Base-by-base conservation (phyloP, 2,113 vertebrate genomes). In the Amphiprion ocellaris region DNA sequence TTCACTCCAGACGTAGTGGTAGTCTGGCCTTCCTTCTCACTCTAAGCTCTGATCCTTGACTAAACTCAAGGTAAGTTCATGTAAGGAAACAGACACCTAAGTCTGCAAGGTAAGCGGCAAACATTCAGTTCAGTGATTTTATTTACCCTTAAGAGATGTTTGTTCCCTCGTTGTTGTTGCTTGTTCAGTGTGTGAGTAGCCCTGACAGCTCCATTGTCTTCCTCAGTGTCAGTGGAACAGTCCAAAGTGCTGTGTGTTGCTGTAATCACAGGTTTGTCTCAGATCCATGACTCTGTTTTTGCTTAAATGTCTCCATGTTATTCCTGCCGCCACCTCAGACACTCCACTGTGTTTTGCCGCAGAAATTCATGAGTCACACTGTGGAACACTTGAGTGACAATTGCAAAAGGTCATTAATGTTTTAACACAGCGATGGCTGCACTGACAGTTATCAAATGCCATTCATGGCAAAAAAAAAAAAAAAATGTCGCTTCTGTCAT, bases 381-480 rank as follows among this genome's bases (percentile, higher is more conserved):
- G n/a, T 12, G 52, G 44, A 54, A 61, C 74, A 66, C 58, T 72
- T 79, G 56, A 84, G 52, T 71, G 81, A 82, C 74, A 72, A 71
- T 33, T 49, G 61, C 46, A 70, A 89, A 89, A 89, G 84, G 84
- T 84, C 78, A 79, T 49, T 60, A 70, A 61, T 86, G 84, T 86
- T 89, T 79, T 70, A 83, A 79, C 83, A 74, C 72, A 62, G 53
- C 28, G 60, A 70, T 69, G 63, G 76, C 54, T 8, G 11, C 1
- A 21, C 72, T 82, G 83, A 77, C 77, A 73, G 16, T 67, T 85
- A 77, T 69, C 59, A 74, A 80, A 83, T 77, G 72, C 64, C 83
- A 77, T 66, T 79, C 5, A 15, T n/a, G 0, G 58, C 59, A 69
- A 74, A 85, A 37, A 37, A 33, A 33, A 33, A 54, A 69, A 74